Conservation (phyloP, 1,140 invertebrate species). For the Nebria ingens region DNA sequence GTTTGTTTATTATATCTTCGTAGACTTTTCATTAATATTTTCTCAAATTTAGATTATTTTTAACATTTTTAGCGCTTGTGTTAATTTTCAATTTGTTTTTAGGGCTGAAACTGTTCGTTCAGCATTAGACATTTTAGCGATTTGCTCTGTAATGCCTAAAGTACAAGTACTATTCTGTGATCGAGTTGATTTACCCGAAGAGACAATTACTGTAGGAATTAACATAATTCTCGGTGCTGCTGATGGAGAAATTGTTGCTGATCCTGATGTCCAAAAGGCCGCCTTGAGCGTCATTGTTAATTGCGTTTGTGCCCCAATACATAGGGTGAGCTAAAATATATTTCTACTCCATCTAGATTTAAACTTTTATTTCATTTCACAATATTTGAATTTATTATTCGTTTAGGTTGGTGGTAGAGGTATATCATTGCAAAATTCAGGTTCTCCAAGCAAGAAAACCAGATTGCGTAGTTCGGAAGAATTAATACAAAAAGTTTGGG, state of each 20-base stretch:
- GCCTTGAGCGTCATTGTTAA: conserved; percentile 82
- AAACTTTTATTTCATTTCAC: conserved; percentile 8
- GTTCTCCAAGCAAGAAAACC: conserved; percentile 61
- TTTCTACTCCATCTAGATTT: no score
- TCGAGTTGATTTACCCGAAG: conserved; percentile 62
- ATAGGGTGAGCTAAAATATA: conserved; percentile 58
- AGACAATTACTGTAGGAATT: conserved; percentile 49
- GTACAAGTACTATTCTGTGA: conserved; percentile 75
- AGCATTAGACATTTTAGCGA: conserved; percentile 79
- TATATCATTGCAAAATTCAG: no score
- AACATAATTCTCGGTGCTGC: conserved; percentile 74
- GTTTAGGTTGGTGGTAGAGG: conserved; percentile 47
- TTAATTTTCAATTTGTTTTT: conserved; percentile 17
- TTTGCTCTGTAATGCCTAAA: conserved; percentile 82
- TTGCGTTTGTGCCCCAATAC: conserved; percentile 84
- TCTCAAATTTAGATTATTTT: no score
- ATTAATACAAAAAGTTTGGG: conserved; percentile 84
- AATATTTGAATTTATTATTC: not conserved
- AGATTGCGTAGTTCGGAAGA: conserved; percentile 70
- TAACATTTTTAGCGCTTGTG: not conserved
- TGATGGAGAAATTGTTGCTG: conserved; percentile 79
- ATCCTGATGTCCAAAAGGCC: conserved; percentile 84
- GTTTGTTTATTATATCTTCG: no score
- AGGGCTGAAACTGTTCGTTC: conserved; percentile 82
- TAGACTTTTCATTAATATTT: no score